Percentiles rank a stretch among this genome's conserved stretches.
These are phyloP conservation scores for Chromobotia macracanthus DNA, from an alignment of 2,797 vertebrate species.

Conservation along the genomic window DNA sequence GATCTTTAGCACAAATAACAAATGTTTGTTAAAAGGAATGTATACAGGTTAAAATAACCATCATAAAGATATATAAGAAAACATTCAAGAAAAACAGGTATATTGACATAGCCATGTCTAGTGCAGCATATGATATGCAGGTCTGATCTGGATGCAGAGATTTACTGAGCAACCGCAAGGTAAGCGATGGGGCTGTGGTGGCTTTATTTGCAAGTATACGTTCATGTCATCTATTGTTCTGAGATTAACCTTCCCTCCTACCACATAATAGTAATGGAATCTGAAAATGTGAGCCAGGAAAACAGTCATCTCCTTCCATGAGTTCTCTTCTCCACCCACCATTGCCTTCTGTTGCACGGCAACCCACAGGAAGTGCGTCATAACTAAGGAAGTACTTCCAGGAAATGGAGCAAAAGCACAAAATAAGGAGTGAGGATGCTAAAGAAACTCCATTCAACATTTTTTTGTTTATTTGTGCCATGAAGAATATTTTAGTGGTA, in stretches of 20 bases:
- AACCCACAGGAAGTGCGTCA: slow-evolving; percentile 76
- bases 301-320: slow-evolving; percentile 46
- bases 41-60: slow-evolving; percentile 1
- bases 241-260: slow-evolving; percentile 18
- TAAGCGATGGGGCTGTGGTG: background rate
- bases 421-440: slow-evolving; percentile 44
- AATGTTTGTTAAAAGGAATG: background rate
- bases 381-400: slow-evolving; percentile 69
- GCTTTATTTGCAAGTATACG: background rate
- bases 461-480: slow-evolving; percentile 1
- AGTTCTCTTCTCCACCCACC: slow-evolving; percentile 30
- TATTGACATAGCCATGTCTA: background rate
- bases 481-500: background rate
- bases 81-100: background rate
- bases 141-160: background rate
- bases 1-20: background rate
- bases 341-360: slow-evolving; percentile 52
- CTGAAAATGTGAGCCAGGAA: slow-evolving; percentile 51
- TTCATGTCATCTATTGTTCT: slow-evolving; percentile 45
- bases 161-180: too few species aligned
- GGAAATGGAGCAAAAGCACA: slow-evolving; percentile 55
- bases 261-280: slow-evolving; percentile 41
- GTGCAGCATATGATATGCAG: background rate
- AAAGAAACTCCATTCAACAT: slow-evolving; percentile 13
- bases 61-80: background rate